Percentiles rank a stretch among this genome's conserved stretches.
Conservation (phyloP, 2,113 vertebrate genomes). For the Callithrix jacchus region DNA sequence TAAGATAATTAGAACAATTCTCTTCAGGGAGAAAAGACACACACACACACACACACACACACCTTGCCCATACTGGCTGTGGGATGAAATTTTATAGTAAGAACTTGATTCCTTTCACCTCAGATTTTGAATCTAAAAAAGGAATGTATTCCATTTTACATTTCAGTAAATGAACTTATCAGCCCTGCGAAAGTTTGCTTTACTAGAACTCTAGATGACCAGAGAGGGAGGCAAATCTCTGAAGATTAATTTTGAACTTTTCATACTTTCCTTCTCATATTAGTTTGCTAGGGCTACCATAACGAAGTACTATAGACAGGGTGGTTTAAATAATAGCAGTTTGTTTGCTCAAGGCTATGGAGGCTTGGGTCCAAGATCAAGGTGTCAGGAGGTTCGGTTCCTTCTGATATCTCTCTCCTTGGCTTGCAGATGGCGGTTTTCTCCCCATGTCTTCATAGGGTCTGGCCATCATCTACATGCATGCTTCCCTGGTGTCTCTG, state of each 20-base stretch:
- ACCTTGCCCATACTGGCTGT: neutral
- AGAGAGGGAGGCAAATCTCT: neutral
- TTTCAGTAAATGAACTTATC: neutral
- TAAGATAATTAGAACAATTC: neutral
- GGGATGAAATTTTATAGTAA: neutral
- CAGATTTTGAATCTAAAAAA: neutral
- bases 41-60: neutral
- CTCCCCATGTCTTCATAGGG: neutral
- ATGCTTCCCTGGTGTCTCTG: neutral
- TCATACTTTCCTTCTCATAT: neutral
- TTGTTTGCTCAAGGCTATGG: neutral
- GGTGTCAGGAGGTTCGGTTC: neutral
- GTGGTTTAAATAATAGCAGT: neutral
- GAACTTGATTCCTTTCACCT: neutral
- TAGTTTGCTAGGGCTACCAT: neutral
- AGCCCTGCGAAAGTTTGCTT: neutral
- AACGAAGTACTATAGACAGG: neutral
- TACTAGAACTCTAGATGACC: neutral
- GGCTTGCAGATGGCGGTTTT: neutral
- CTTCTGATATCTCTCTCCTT: neutral
- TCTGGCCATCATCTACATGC: neutral
- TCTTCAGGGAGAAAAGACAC: neutral
- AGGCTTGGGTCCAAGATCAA: neutral
- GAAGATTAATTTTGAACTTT: neutral
- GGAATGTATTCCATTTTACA: neutral